phyloP scores from a whole-genome alignment of 2,888 invertebrate species.

The Hypsopygia costalis region DNA sequence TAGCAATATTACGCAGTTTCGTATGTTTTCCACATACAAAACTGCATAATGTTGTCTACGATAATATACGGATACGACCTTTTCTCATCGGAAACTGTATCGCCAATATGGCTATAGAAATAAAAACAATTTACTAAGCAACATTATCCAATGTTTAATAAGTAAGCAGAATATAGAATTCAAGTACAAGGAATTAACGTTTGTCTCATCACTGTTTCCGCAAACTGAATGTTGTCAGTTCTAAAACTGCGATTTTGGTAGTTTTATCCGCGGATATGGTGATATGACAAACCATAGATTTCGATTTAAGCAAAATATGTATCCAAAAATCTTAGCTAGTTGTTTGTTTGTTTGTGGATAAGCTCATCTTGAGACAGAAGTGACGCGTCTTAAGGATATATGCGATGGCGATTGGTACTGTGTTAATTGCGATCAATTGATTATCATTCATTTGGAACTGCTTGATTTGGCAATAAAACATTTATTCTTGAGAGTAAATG shows the following conservation, averaged over 20 bases:
- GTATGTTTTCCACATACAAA: conserved; percentile 6
- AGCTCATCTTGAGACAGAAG: conserved; percentile 35
- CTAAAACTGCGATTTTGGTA: conserved; percentile 28
- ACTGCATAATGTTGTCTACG: conserved; percentile 16
- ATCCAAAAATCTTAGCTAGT: conserved; percentile 65
- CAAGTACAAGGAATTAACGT: conserved; percentile 48
- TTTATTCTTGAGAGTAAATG: too few relatives aligned
- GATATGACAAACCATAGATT: conserved; percentile 30
- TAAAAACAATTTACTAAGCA: conserved; percentile 34
- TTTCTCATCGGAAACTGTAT: conserved; percentile 25
- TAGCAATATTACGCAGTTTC: conserved; percentile 18
- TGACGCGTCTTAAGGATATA: conserved; percentile 21
- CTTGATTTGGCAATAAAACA: neutral
- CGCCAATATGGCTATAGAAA: conserved; percentile 16
- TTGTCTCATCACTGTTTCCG: conserved; percentile 18
- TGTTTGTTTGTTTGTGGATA: conserved; percentile 61
- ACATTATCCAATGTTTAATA: conserved; percentile 62
- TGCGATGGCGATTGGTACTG: too few relatives aligned
- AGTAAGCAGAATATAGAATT: conserved; percentile 62
- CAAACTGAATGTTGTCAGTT: conserved; percentile 29
- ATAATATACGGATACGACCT: conserved; percentile 27
- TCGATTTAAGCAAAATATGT: conserved; percentile 69
- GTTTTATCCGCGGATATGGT: conserved; percentile 22
- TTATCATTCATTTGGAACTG: too few relatives aligned
- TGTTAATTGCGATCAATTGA: too few relatives aligned